Conservation (phyloP, 1,140 invertebrate species). For the Asbolus verrucosus region DNA sequence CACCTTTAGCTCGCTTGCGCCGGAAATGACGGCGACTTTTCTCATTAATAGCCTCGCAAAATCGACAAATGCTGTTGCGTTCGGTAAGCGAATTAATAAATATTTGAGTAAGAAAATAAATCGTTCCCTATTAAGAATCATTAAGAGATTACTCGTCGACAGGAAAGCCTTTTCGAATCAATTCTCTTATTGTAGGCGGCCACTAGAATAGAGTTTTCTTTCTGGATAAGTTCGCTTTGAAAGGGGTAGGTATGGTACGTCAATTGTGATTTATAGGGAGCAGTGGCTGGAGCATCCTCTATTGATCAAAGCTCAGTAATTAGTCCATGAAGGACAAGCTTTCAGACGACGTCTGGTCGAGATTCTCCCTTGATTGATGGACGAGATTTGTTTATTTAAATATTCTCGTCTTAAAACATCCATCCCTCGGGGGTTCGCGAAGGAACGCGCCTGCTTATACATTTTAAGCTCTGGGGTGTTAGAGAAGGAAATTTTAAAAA, state of each 20-base stretch:
- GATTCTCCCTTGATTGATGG: slow-evolving; percentile 39
- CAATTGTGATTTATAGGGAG: slow-evolving; percentile 12
- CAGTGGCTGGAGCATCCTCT: background rate
- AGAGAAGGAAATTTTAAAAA: slow-evolving; percentile 19
- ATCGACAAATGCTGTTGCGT: no score
- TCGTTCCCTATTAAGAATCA: no score
- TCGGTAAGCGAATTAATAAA: no score
- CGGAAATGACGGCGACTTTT: no score
- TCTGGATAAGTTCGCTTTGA: background rate
- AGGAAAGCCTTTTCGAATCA: no score
- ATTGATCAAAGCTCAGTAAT: slow-evolving; percentile 28
- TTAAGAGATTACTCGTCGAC: no score
- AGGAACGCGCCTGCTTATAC: slow-evolving; percentile 29
- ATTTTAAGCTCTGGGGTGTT: slow-evolving; percentile 31
- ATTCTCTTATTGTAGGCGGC: background rate
- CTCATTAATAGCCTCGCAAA: no score
- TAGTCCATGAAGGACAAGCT: background rate
- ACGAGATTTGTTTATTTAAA: slow-evolving; percentile 30
- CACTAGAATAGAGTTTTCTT: background rate
- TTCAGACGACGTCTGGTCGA: slow-evolving; percentile 8
- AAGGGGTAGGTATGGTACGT: background rate
- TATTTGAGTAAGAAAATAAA: no score
- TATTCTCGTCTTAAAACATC: slow-evolving; percentile 6
- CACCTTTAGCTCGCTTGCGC: no score
- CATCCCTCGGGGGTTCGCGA: slow-evolving; percentile 5